Evolutionary conservation across 2,797 vertebrate genomes (phyloP), one percentile per base, ranked within the genome.

Genomic region (Aplochiton taeniatus): DNA sequence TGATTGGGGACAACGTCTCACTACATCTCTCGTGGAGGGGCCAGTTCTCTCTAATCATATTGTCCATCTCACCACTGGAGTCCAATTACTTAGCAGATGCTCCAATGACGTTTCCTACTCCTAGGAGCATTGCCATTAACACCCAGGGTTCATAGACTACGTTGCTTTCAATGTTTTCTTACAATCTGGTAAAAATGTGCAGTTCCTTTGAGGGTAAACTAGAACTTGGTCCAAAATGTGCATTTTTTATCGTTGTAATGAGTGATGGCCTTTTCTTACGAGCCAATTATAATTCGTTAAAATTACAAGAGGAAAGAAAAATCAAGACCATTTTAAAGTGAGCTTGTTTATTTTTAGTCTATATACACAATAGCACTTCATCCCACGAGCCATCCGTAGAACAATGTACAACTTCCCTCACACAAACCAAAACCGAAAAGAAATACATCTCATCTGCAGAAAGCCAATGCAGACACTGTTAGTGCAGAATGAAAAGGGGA

Each of bases 321-420:
- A 60, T 20, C 42, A 65, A 69, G 10, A 44, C 47, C 41, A 68
- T 43, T 63, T 48, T 80, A 50, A 76, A 80, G 83, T 82, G 56
- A 85, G 79, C 74, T 75, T 73, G 68, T 89, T 90, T 88, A 90
- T 91, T 91, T 66, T 91, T 66, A 84, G 69, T 75, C 79, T 89
- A 88, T 88, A 74, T 91, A 92, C 91, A 92, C 91, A 92, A 82
- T 84, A 89, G 87, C 85, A 83, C 83, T 83, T 87, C 76, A 82
- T 82, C 69, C 90, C 81, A 86, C 72, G 74, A 88, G 77, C 77
- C 82, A 72, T 81, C 65, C 83, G 49, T 19, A 82, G 74, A 85
- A 82, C 41, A 19, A 68, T 76, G 66, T 56, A 85, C 75, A 80
- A 79, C 78, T 70, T 79, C 75, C 71, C 76, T 82, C 72, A 75